Evolutionary conservation across 2,797 vertebrate species (phyloP).

Genomic region (Aulostomus chinensis): DNA sequence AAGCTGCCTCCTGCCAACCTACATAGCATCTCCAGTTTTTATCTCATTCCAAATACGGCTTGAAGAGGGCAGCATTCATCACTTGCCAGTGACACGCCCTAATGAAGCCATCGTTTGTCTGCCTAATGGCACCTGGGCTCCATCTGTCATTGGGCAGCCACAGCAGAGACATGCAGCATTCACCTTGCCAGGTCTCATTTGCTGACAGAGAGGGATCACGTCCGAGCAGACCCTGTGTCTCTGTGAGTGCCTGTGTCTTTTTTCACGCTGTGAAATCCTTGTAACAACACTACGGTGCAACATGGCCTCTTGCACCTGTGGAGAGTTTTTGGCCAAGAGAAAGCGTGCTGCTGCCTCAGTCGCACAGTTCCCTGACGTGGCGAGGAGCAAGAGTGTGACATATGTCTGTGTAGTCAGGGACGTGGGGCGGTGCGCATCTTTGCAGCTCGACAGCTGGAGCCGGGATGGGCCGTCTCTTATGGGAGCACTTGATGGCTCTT

Average conservation of each 20-base stretch:
- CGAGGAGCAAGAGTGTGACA: conserved; percentile 53
- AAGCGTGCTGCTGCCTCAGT: conserved; percentile 41
- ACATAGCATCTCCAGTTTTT: conserved; percentile 42
- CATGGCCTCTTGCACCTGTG: conserved; percentile 36
- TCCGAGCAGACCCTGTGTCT: conserved; percentile 19
- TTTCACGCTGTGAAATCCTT: conserved; percentile 48
- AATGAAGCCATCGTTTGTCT: conserved; percentile 81
- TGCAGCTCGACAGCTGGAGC: conserved; percentile 70
- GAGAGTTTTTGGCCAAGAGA: conserved; percentile 27
- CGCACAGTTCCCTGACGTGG: conserved; percentile 43
- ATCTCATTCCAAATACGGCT: conserved; percentile 66
- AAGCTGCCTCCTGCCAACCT: conserved; percentile 46
- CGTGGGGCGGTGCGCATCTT: conserved; percentile 22
- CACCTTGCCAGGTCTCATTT: conserved; percentile 70
- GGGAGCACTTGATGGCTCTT: conserved; percentile 69
- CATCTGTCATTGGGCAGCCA: conserved; percentile 75
- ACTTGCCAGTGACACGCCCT: conserved; percentile 71
- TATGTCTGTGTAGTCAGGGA: conserved; percentile 63
- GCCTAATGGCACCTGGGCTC: conserved; percentile 78
- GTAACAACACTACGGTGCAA: conserved; percentile 35
- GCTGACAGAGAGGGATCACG: conserved; percentile 35
- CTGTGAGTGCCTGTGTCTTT: conserved; percentile 13
- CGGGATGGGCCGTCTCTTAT: conserved; percentile 57
- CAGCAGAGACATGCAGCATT: conserved; percentile 51
- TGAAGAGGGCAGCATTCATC: conserved; percentile 69